These are phyloP conservation scores for Drosophila peninsularis DNA, from an alignment of 2,888 invertebrate genomes.

Conservation along the genomic window DNA sequence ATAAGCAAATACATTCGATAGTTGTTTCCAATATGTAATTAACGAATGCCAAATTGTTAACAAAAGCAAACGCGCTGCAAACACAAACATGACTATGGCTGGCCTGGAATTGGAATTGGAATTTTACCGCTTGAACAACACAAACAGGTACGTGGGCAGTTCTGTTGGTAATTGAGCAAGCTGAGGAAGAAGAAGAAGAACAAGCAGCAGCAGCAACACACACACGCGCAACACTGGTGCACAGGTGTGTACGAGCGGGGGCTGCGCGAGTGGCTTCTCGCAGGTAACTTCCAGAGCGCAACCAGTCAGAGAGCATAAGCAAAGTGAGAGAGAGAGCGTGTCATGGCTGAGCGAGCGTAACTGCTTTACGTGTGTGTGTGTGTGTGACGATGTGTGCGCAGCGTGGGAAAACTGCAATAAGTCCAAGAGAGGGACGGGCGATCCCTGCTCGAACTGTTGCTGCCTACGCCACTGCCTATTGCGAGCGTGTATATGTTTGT, in stretches of 20 bases:
- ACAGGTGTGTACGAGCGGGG: constrained; percentile 63
- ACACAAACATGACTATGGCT: constrained; percentile 33
- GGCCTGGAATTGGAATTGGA: constrained; percentile 21
- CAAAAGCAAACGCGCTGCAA: constrained; percentile 16
- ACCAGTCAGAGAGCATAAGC: constrained; percentile 25
- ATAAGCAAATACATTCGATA: constrained; percentile 30
- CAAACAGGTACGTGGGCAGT: constrained; percentile 77
- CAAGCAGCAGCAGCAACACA: constrained; percentile 34
- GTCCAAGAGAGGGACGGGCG: constrained; percentile 8
- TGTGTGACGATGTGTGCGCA: constrained; percentile 43
- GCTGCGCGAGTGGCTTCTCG: constrained; percentile 58
- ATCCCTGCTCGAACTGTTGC: constrained; percentile 24
- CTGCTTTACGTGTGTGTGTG: constrained; percentile 43
- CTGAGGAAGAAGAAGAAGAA: constrained; percentile 52
- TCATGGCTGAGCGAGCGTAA: constrained; percentile 74
- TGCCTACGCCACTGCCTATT: constrained; percentile 35
- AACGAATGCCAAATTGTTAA: constrained; percentile 16
- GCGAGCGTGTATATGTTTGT: constrained; percentile 6
- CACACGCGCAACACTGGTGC: constrained; percentile 15
- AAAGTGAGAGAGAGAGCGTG: constrained; percentile 44
- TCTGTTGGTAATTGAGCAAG: constrained; percentile 74
- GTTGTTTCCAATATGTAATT: constrained; percentile 22
- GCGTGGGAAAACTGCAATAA: constrained; percentile 70
- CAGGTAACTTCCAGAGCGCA: constrained; percentile 61
- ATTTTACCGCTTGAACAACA: constrained; percentile 36